A percentile compares a stretch with the other conserved stretches of the same genome.
These are phyloP conservation scores for Diachrysia chrysitis DNA, from an alignment of 2,888 invertebrate species.

Conservation along the genomic window DNA sequence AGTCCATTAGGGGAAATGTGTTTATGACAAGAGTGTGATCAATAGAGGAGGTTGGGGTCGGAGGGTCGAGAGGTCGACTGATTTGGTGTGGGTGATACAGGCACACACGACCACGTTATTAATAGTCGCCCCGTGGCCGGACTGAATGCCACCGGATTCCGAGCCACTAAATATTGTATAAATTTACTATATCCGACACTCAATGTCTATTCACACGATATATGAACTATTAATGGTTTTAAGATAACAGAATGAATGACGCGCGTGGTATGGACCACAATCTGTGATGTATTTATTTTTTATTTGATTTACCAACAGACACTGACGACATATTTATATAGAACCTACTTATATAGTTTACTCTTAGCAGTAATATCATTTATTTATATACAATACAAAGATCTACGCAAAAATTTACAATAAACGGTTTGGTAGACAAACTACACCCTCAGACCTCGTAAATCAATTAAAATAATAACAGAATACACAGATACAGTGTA, in stretches of 20 bases:
- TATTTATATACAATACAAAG: background rate
- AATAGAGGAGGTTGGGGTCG: constrained; percentile 71
- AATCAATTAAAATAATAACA: background rate
- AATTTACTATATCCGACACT: constrained; percentile 65
- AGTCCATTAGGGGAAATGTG: constrained; percentile 84
- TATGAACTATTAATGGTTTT: constrained; percentile 48
- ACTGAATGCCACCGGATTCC: constrained; percentile 69
- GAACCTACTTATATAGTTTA: background rate
- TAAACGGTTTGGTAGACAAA: no score
- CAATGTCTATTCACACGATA: constrained; percentile 44
- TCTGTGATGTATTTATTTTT: constrained; percentile 20
- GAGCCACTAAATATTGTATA: constrained; percentile 71
- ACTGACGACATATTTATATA: background rate
- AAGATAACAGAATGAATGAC: constrained; percentile 48
- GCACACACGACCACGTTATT: constrained; percentile 71
- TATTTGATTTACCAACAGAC: background rate
- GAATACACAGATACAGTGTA: background rate
- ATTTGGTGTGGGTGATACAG: constrained; percentile 71
- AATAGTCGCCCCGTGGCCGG: constrained; percentile 76
- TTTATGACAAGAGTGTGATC: constrained; percentile 84
- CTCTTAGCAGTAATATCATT: background rate
- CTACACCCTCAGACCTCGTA: background rate
- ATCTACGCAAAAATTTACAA: no score
- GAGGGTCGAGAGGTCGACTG: constrained; percentile 72
- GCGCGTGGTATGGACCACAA: constrained; percentile 20